These are phyloP conservation scores for Thaumatotibia leucotreta DNA, from an alignment of 1,140 invertebrate genomes.

Conservation along the genomic window DNA sequence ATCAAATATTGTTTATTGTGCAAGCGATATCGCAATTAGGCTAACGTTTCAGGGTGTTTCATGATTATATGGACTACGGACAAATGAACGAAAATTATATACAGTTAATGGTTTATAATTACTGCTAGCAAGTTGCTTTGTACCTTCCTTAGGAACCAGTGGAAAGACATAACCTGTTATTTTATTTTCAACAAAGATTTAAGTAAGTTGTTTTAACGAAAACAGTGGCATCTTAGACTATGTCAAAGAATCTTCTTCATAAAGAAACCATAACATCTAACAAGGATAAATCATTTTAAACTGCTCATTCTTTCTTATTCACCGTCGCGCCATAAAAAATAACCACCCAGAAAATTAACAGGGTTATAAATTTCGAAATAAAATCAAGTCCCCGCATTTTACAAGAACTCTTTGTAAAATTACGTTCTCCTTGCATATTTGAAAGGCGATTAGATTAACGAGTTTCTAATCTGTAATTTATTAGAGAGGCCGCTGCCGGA, in stretches of 20 bases:
- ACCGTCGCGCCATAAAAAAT: background rate
- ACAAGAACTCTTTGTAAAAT: slow-evolving; percentile 19
- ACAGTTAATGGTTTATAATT: background rate
- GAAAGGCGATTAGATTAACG: slow-evolving; percentile 52
- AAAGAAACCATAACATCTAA: background rate
- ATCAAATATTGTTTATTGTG: background rate
- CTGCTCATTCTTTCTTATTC: background rate
- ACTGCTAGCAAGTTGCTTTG: background rate
- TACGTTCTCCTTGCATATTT: slow-evolving; percentile 31
- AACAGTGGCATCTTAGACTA: too few species aligned
- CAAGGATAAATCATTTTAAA: background rate
- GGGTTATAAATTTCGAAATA: background rate
- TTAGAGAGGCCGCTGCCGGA: slow-evolving; percentile 32
- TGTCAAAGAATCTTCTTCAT: too few species aligned
- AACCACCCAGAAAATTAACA: background rate
- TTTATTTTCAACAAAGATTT: too few species aligned
- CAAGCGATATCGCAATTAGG: background rate
- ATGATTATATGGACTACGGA: background rate
- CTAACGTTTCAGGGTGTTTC: background rate
- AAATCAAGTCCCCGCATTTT: slow-evolving; percentile 6
- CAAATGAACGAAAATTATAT: background rate
- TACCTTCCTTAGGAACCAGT: too few species aligned
- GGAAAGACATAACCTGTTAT: too few species aligned
- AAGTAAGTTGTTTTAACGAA: too few species aligned
- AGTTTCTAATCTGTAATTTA: slow-evolving; percentile 61